phyloP scores from a whole-genome alignment of 2,797 vertebrate genomes.

The Gallirallus australis region DNA sequence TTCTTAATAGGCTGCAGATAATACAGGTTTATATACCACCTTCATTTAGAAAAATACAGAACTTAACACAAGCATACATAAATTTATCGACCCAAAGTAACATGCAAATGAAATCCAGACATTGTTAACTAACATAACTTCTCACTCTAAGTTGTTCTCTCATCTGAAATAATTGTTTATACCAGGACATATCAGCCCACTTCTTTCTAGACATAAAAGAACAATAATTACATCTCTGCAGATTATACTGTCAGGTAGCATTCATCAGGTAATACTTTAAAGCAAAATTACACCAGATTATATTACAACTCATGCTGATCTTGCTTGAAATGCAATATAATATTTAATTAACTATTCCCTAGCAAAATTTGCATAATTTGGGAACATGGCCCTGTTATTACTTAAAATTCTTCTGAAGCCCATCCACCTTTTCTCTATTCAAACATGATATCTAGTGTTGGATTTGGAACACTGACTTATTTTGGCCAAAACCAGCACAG shows the following conservation, averaged over 20 bases:
- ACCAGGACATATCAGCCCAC: neutral
- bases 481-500: neutral
- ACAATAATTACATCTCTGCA: neutral
- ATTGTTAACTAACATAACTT: neutral
- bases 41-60: neutral
- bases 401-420: neutral
- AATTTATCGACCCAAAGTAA: neutral
- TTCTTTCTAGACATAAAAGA: neutral
- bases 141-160: neutral
- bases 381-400: accelerated
- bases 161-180: neutral
- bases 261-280: neutral
- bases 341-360: neutral
- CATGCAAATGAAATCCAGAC: neutral
- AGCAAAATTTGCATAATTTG: neutral
- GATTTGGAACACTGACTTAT: neutral
- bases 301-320: accelerated
- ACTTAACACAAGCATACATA: neutral
- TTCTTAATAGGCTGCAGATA: neutral
- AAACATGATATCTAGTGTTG: neutral
- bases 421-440: neutral
- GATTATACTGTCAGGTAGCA: neutral
- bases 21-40: neutral
- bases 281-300: neutral
- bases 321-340: neutral